These are phyloP conservation scores for Formica exsecta DNA, from an alignment of 1,140 invertebrate species.

Conservation along the genomic window DNA sequence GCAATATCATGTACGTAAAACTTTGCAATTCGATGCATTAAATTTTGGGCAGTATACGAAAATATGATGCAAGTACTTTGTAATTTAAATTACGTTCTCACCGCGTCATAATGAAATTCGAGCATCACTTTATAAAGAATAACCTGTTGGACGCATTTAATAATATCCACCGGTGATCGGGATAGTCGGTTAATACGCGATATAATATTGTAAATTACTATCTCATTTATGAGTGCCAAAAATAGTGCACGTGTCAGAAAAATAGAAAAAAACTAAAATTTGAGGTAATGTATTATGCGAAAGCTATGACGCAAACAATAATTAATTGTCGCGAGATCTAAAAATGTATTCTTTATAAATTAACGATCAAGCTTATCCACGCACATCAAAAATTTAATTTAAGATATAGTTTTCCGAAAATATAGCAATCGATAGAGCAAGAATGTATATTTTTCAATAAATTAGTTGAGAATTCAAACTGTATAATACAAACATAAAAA, in stretches of 20 bases:
- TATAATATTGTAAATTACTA: constrained; percentile 69
- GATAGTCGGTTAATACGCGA: constrained; percentile 63
- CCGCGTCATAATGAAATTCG: constrained; percentile 55
- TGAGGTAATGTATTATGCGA: constrained; percentile 36
- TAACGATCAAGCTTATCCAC: background rate
- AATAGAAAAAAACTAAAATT: constrained; percentile 17
- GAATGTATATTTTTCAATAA: background rate
- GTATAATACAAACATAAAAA: no score
- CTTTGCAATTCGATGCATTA: constrained; percentile 45
- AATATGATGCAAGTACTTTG: constrained; percentile 61
- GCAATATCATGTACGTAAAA: background rate
- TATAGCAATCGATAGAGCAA: background rate
- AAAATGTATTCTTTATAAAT: constrained; percentile 18
- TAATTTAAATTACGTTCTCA: constrained; percentile 65
- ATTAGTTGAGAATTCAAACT: constrained; percentile 19
- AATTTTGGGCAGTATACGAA: constrained; percentile 54
- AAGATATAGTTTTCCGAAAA: background rate
- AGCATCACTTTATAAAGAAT: constrained; percentile 54
- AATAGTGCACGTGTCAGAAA: constrained; percentile 44
- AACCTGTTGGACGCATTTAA: constrained; percentile 29
- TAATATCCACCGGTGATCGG: constrained; percentile 38
- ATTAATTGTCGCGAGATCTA: constrained; percentile 18
- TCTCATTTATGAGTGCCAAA: constrained; percentile 59
- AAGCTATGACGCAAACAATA: constrained; percentile 36
- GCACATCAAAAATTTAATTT: background rate